A percentile compares a stretch with the other conserved stretches of the same genome.
Evolutionary conservation across 1,140 invertebrate genomes (phyloP).

Genomic region (Temnothorax curvispinosus): DNA sequence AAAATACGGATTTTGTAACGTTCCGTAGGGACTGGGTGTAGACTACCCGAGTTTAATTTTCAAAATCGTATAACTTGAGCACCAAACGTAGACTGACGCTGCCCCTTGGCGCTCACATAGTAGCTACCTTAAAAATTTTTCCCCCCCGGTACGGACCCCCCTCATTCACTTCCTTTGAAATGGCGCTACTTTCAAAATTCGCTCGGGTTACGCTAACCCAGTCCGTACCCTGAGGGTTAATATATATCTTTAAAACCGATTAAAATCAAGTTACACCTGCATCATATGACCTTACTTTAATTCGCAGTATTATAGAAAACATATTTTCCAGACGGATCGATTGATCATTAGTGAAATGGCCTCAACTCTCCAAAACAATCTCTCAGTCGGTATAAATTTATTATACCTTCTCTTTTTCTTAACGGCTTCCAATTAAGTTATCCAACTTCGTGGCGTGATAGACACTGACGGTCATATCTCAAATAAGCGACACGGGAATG

Average conservation of each 20-base stretch:
- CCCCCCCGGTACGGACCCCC: too few relatives aligned
- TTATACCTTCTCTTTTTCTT: not conserved
- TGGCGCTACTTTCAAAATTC: too few relatives aligned
- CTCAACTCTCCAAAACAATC: not conserved
- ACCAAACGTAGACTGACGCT: too few relatives aligned
- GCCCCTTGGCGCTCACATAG: too few relatives aligned
- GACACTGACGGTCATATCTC: slow-evolving; percentile 11
- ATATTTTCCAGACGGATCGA: not conserved
- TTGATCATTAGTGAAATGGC: not conserved
- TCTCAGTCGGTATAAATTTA: not conserved
- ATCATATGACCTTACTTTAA: not conserved
- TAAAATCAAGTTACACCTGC: not conserved
- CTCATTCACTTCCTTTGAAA: too few relatives aligned
- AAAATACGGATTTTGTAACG: too few relatives aligned
- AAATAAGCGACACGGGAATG: slow-evolving; percentile 1
- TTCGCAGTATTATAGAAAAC: not conserved
- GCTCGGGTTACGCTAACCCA: too few relatives aligned
- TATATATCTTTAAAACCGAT: not conserved
- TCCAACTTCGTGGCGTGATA: not conserved
- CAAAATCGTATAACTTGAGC: too few relatives aligned
- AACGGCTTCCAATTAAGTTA: slow-evolving; percentile 12
- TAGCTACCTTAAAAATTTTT: too few relatives aligned
- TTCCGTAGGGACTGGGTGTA: too few relatives aligned
- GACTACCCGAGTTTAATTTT: too few relatives aligned
- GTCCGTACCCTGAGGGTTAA: too few relatives aligned